A percentile compares a stretch with the other conserved stretches of the same genome.
phyloP scores from a whole-genome alignment of 2,888 invertebrate species.

The Nudaria mundana region DNA sequence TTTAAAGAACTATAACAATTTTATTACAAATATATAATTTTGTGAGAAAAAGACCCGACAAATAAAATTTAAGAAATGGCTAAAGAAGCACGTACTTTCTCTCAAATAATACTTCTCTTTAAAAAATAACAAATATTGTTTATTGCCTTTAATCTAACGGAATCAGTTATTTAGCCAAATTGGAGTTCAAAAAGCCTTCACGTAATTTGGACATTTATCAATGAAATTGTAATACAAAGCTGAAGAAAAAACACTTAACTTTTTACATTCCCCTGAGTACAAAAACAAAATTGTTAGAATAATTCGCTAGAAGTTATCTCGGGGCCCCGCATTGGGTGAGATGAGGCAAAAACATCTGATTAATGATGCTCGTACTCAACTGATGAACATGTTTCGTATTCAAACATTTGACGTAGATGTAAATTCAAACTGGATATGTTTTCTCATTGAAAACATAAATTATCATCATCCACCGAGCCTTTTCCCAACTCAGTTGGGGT shows the following conservation, averaged over 20 bases:
- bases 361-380: constrained; percentile 44
- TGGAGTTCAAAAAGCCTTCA: constrained; percentile 1
- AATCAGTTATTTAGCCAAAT: constrained; percentile 1
- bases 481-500: too few relatives aligned
- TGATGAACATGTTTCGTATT: constrained; percentile 44
- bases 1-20: too few relatives aligned
- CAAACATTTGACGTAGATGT: constrained; percentile 29
- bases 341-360: constrained; percentile 54
- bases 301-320: constrained; percentile 38
- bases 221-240: constrained; percentile 11
- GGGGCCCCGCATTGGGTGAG: constrained; percentile 21
- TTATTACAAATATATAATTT: too few relatives aligned
- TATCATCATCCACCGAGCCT: too few relatives aligned
- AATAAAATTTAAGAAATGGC: neutral
- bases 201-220: constrained; percentile 9
- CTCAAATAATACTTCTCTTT: neutral
- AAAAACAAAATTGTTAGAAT: constrained; percentile 32
- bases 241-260: constrained; percentile 16
- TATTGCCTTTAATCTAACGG: neutral
- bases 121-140: neutral
- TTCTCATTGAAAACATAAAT: too few relatives aligned
- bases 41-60: neutral
- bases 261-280: constrained; percentile 19
- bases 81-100: neutral
- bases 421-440: constrained; percentile 16